A percentile compares a stretch with the other conserved stretches of the same genome.
Evolutionary conservation across 2,797 vertebrate genomes (phyloP).

Genomic region (Enteromius radiatus): DNA sequence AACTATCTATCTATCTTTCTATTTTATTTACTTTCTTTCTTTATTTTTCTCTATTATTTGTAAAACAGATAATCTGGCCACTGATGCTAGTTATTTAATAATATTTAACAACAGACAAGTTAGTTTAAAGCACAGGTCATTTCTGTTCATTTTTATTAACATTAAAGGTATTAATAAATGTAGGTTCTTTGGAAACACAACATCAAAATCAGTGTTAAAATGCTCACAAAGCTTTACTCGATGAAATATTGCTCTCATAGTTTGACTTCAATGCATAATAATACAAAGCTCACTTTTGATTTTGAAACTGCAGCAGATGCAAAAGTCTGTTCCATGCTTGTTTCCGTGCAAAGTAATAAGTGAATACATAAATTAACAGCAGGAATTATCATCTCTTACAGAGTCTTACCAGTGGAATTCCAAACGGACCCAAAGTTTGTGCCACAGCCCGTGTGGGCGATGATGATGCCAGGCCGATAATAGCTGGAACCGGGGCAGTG

Average conservation of each 20-base stretch:
- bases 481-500: slow-evolving; percentile 70
- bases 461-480: slow-evolving; percentile 79
- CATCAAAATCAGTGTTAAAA: not conserved
- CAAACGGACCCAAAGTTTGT: slow-evolving; percentile 73
- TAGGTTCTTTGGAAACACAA: not conserved
- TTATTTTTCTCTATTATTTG: not conserved
- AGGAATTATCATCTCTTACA: not conserved
- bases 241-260: not conserved
- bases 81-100: not conserved
- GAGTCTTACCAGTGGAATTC: slow-evolving; percentile 74
- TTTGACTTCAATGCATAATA: not conserved
- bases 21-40: too few species aligned
- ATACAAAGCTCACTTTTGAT: not conserved
- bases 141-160: not conserved
- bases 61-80: not conserved
- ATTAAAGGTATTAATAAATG: slow-evolving; percentile 4
- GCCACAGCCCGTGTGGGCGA: slow-evolving; percentile 75
- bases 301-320: not conserved
- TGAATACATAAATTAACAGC: not conserved
- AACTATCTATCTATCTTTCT: too few species aligned
- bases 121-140: not conserved
- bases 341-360: not conserved
- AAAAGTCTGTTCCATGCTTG: not conserved
- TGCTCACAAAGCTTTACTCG: not conserved
- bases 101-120: not conserved